These are phyloP conservation scores for Odobenus rosmarus DNA, from an alignment of 2,113 vertebrate genomes.

Conservation along the genomic window DNA sequence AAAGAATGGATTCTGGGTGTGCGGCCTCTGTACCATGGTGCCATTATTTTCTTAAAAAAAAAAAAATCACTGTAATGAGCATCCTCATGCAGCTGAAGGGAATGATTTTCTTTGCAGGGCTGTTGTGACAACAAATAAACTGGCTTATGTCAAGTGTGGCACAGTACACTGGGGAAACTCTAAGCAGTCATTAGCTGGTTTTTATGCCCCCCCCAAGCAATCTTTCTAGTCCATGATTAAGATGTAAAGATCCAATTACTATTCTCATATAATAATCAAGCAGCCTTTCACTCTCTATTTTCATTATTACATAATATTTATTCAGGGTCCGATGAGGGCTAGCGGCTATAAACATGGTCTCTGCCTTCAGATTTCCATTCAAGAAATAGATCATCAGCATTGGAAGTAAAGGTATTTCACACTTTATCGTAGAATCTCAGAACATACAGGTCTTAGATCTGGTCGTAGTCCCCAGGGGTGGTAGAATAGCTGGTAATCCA, in stretches of 20 bases:
- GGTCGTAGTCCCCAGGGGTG: background rate
- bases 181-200: constrained; percentile 54
- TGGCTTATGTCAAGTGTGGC: constrained; percentile 52
- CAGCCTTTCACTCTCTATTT: background rate
- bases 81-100: constrained; percentile 39
- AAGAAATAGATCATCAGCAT: background rate
- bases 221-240: constrained; percentile 66
- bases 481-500: background rate
- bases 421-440: background rate
- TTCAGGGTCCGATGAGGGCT: background rate
- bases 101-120: constrained; percentile 68
- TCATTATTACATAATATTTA: constrained; percentile 56
- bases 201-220: background rate
- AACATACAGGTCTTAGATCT: background rate
- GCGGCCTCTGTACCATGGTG: background rate
- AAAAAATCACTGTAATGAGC: constrained; percentile 58
- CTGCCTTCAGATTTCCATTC: background rate
- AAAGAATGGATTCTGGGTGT: constrained; percentile 7
- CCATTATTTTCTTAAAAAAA: constrained; percentile 49
- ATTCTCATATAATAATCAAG: constrained; percentile 5
- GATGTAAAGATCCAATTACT: constrained; percentile 57
- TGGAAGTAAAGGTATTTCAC: background rate
- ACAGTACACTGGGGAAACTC: constrained; percentile 17
- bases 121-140: constrained; percentile 68
- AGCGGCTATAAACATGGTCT: background rate